These are phyloP conservation scores for Rhodophaea formosa DNA, from an alignment of 2,888 invertebrate species.

Conservation along the genomic window DNA sequence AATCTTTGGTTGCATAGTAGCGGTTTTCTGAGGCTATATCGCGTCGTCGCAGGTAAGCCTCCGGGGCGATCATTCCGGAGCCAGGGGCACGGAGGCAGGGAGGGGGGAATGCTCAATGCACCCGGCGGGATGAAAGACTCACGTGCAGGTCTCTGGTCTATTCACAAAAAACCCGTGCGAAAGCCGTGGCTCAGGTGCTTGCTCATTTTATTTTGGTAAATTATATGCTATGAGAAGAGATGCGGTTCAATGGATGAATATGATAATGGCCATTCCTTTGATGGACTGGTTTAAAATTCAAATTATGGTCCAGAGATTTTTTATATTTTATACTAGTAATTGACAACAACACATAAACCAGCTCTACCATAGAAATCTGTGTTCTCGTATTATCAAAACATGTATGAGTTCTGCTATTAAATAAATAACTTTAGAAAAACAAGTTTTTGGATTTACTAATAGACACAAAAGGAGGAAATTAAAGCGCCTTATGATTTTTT, in stretches of 20 bases:
- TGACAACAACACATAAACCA: too few relatives aligned
- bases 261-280: conserved; percentile 4
- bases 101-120: conserved; percentile 49
- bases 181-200: conserved; percentile 10
- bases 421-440: too few relatives aligned
- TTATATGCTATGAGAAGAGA: conserved; percentile 8
- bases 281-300: neutral
- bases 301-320: too few relatives aligned
- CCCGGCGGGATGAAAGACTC: conserved; percentile 39
- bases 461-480: too few relatives aligned
- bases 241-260: neutral
- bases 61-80: conserved; percentile 35
- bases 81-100: conserved; percentile 25
- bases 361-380: too few relatives aligned
- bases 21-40: conserved; percentile 59
- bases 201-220: conserved; percentile 14
- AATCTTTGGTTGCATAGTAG: conserved; percentile 55
- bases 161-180: conserved; percentile 19
- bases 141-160: conserved; percentile 27
- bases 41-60: conserved; percentile 69
- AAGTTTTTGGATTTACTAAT: too few relatives aligned
- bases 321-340: too few relatives aligned
- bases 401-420: too few relatives aligned
- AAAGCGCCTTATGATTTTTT: too few relatives aligned
- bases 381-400: too few relatives aligned